Percentiles rank a stretch among this genome's conserved stretches.
phyloP scores from a whole-genome alignment of 1,140 invertebrate genomes.

The Lethocerus indicus region DNA sequence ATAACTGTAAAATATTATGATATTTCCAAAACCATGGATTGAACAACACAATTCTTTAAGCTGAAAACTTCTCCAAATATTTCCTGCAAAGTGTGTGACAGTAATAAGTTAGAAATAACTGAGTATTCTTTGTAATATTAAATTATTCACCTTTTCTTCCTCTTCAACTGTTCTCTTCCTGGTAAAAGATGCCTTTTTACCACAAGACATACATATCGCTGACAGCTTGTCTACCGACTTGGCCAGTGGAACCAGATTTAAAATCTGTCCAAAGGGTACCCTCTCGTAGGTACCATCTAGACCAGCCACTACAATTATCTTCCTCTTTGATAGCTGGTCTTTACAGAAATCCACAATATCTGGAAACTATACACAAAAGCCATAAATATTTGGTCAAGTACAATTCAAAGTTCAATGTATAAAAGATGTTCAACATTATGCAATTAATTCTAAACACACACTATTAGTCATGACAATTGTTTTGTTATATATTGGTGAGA shows the following conservation, averaged over 20 bases:
- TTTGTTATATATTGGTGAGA: background rate
- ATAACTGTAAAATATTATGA: no score
- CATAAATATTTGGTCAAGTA: background rate
- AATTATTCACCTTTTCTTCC: slow-evolving; percentile 22
- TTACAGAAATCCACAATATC: slow-evolving; percentile 41
- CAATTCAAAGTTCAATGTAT: background rate
- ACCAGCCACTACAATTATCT: slow-evolving; percentile 44
- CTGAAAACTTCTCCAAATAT: no score
- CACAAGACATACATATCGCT: slow-evolving; percentile 44
- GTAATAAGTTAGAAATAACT: no score
- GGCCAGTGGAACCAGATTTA: slow-evolving; percentile 38
- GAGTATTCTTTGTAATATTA: background rate
- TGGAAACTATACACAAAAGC: slow-evolving; percentile 21
- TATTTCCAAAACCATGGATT: no score
- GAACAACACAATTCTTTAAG: no score
- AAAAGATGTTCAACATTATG: no score
- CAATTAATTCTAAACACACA: no score
- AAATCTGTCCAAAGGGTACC: slow-evolving; percentile 36
- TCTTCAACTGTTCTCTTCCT: slow-evolving; percentile 31
- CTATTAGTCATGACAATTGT: background rate
- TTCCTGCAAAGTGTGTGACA: no score
- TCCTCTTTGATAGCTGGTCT: slow-evolving; percentile 37
- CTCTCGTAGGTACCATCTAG: slow-evolving; percentile 43
- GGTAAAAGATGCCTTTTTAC: slow-evolving; percentile 38
- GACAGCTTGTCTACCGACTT: slow-evolving; percentile 41